These are phyloP conservation scores for Drosophila borborema DNA, from an alignment of 2,888 invertebrate species.

Conservation along the genomic window DNA sequence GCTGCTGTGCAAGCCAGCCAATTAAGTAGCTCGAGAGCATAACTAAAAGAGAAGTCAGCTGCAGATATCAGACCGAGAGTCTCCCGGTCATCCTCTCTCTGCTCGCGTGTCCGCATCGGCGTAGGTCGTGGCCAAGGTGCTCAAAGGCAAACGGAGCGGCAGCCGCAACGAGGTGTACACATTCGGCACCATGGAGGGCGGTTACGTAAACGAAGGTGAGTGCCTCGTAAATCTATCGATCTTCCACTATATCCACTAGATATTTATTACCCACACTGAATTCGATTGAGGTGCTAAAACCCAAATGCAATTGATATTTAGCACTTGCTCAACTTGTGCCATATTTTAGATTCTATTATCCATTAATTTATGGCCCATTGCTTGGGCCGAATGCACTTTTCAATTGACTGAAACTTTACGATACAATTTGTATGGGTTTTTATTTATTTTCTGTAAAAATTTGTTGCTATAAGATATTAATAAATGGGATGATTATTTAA, in stretches of 20 bases:
- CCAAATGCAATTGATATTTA: constrained; percentile 21
- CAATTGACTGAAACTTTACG: background rate
- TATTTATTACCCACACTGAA: constrained; percentile 14
- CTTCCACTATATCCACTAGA: background rate
- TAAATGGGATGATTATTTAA: too few species aligned
- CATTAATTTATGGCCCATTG: constrained; percentile 12
- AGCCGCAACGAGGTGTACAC: constrained; percentile 81
- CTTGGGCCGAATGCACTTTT: constrained; percentile 3
- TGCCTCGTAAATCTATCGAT: constrained; percentile 28
- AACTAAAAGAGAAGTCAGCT: constrained; percentile 40
- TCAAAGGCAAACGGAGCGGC: constrained; percentile 56
- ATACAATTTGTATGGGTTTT: background rate
- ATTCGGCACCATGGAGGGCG: constrained; percentile 84
- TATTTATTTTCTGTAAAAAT: background rate
- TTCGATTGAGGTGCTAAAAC: constrained; percentile 11
- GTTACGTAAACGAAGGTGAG: constrained; percentile 85
- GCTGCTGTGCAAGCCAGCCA: constrained; percentile 47
- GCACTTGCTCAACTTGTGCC: constrained; percentile 21
- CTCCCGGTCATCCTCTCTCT: background rate
- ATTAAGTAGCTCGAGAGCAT: constrained; percentile 59
- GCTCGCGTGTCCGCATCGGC: constrained; percentile 41
- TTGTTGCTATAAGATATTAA: background rate
- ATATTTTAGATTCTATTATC: constrained; percentile 8
- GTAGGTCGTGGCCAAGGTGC: constrained; percentile 77
- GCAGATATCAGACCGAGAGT: constrained; percentile 3